Evolutionary conservation across 2,113 vertebrate species (phyloP).

Genomic region (Arenaria interpres): DNA sequence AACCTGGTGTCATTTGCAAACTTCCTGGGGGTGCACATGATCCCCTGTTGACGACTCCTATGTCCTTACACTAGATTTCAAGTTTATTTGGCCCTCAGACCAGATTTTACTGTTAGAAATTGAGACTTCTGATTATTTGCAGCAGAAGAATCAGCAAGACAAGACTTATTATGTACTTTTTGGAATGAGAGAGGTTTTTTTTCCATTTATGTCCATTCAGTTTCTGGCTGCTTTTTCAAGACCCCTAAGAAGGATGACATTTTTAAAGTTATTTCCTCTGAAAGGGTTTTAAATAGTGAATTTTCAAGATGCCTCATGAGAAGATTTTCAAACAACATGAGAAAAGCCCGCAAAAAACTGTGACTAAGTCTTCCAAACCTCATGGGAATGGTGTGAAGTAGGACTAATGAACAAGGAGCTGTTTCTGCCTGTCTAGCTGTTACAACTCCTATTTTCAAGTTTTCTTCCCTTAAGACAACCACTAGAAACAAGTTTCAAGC

Average conservation of each 20-base stretch:
- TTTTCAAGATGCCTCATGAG: conserved; percentile 4
- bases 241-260: neutral
- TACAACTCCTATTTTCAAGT: neutral
- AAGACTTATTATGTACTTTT: neutral
- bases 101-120: neutral
- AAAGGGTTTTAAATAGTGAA: neutral
- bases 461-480: conserved; percentile 17
- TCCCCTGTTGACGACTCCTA: neutral
- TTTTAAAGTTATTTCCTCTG: neutral
- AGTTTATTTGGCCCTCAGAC: neutral
- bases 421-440: conserved; percentile 1
- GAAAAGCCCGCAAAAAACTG: conserved; percentile 5
- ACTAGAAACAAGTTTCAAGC: conserved; percentile 1
- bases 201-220: neutral
- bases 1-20: neutral
- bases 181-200: neutral
- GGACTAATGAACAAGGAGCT: neutral
- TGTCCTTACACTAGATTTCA: neutral
- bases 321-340: neutral
- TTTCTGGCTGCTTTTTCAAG: neutral
- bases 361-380: conserved; percentile 8
- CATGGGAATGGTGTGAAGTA: neutral
- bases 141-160: neutral
- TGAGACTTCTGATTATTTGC: neutral
- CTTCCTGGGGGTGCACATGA: neutral